Evolutionary conservation across 1,140 invertebrate genomes (phyloP), one percentile per base, ranked within the genome.

Genomic region (Meloidogyne floridensis): DNA sequence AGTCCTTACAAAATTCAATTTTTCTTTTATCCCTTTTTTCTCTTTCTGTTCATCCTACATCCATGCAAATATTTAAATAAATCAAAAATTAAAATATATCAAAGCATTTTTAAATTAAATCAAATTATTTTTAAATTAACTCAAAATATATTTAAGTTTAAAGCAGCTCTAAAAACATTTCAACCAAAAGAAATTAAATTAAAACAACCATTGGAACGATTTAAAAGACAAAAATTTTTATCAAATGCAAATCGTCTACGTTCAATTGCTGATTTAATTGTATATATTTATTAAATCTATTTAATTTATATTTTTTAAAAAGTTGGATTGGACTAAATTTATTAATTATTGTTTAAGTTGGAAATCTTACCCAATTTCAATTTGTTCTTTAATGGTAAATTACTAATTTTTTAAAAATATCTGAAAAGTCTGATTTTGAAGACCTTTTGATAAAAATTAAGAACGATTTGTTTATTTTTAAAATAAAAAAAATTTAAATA

Each of bases 301-400:
- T 59, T 15, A 6, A 77, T 77, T 43, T 53, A 32, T n/a, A 76
- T 76, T 9, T 56, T 76, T 1, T 70, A 72, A 76, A 75, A 51
- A 76, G 75, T 93, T 96, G 79, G 95, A 98, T 88, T 92, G 94
- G 75, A n/a, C 94, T 95, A 94, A 95, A 91, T 95, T 95, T 90
- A 93, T 98, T 81, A 94, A 98, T 91, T 96, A 95, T 90, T 98
- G 96, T 91, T 96, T 97, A 89, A 94, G 97, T 91, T 99, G 97
- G 97, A 96, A 98, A 87, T 96, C 93, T 4, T 94, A 94, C 82
- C 88, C 94, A n/a, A 92, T 95, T 86, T 98, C 95, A 85, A 93
- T 95, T 79, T 91, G 94, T 59, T 95, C 96, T 8, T 93, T 99
- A 74, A 91, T 95, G 13, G 91, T 95, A 47, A 15, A n/a, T 32